Percentiles rank a stretch among this genome's conserved stretches.
These are phyloP conservation scores for Lonchura striata DNA, from an alignment of 2,113 vertebrate genomes.

Conservation along the genomic window DNA sequence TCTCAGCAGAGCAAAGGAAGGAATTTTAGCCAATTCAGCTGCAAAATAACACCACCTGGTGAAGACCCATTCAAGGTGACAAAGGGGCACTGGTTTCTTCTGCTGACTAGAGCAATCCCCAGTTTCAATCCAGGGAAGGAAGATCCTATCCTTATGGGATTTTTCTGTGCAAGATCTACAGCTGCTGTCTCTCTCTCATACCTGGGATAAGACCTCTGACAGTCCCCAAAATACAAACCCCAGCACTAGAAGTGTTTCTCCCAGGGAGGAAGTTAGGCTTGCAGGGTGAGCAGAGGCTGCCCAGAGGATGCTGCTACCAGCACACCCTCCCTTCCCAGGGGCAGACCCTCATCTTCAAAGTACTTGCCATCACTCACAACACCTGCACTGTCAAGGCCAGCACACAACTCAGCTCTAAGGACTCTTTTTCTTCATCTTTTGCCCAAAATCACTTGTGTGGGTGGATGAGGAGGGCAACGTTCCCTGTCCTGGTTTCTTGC, in stretches of 20 bases:
- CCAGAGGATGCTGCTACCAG: neutral
- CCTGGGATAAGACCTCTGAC: neutral
- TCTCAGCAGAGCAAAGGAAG: neutral
- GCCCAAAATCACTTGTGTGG: neutral
- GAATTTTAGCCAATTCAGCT: neutral
- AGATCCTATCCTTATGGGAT: neutral
- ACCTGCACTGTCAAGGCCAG: neutral
- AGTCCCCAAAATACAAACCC: neutral
- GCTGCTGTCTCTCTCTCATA: neutral
- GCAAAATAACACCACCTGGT: neutral
- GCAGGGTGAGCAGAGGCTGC: neutral
- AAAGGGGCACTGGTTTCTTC: neutral
- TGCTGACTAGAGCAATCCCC: neutral
- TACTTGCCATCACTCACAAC: fast-evolving
- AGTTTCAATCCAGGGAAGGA: neutral
- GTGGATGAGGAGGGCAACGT: neutral
- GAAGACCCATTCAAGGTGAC: neutral
- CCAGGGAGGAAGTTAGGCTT: neutral
- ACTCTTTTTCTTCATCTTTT: neutral
- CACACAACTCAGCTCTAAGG: neutral
- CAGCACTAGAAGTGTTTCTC: neutral
- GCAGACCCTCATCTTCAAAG: neutral
- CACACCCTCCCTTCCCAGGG: neutral
- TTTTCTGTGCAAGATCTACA: neutral
- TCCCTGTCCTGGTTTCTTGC: neutral